phyloP scores from a whole-genome alignment of 92 coral and sea anemone genomes.

The Siderastrea radians region DNA sequence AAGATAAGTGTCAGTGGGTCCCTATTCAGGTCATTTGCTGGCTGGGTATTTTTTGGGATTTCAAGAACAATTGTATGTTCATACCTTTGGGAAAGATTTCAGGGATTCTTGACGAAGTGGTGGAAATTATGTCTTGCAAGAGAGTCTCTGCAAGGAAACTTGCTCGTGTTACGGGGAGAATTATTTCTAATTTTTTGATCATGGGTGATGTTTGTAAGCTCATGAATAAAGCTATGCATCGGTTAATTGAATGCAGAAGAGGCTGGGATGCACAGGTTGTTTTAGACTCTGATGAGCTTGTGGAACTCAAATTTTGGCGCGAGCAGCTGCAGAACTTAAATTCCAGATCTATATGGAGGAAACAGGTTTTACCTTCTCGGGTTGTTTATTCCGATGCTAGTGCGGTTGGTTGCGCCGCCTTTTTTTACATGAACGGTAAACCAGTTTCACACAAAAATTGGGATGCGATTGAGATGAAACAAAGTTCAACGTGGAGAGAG shows the following conservation, averaged over 20 bases:
- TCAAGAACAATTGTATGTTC: neutral
- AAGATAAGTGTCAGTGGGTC: conserved; percentile 47
- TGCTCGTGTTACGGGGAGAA: neutral
- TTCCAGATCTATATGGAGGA: no score
- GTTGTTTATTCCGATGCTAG: no score
- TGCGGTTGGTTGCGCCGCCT: no score
- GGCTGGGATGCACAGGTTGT: conserved; percentile 27
- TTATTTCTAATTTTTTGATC: no score
- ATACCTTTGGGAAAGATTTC: conserved; percentile 8
- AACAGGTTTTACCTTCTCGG: no score
- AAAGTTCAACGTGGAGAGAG: conserved; percentile 16
- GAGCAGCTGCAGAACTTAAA: neutral
- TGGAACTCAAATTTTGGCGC: no score
- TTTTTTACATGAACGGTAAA: no score
- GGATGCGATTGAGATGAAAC: no score
- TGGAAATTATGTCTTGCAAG: neutral
- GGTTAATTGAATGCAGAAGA: neutral
- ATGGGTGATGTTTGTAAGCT: conserved; percentile 25
- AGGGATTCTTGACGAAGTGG: conserved; percentile 15
- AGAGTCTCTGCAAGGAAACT: conserved; percentile 24
- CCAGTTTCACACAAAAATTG: no score
- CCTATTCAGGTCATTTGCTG: conserved; percentile 45
- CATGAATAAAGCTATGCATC: conserved; percentile 47
- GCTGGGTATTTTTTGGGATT: conserved; percentile 50
- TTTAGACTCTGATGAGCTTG: neutral